Conservation (phyloP, 2,888 invertebrate genomes). For the Petrolisthes cinctipes region DNA sequence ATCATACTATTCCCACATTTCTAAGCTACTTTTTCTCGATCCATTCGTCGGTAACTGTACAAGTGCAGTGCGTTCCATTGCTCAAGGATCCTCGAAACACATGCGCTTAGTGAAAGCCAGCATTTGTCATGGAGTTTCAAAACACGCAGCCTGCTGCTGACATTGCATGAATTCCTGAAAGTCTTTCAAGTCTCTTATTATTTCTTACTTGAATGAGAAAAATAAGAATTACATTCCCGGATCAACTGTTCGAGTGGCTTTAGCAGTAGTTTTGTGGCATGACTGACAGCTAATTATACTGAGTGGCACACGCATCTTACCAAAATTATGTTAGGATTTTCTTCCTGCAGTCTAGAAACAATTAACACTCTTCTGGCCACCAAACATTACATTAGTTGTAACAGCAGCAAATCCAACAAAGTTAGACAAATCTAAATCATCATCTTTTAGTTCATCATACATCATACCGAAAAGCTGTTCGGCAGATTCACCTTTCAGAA, state of each 20-base stretch:
- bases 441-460: slow-evolving; percentile 23
- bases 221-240: slow-evolving; percentile 29
- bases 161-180: slow-evolving; percentile 33
- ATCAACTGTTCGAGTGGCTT: slow-evolving; percentile 27
- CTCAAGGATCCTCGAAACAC: slow-evolving; percentile 23
- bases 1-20: no score
- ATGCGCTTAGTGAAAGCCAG: slow-evolving; percentile 34
- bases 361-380: slow-evolving; percentile 26
- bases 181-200: slow-evolving; percentile 25
- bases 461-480: slow-evolving; percentile 1
- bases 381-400: slow-evolving; percentile 39
- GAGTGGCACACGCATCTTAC: not conserved
- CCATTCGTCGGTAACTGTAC: no score
- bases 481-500: slow-evolving; percentile 23
- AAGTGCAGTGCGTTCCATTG: slow-evolving; percentile 34
- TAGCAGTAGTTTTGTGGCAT: slow-evolving; percentile 2
- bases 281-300: no score
- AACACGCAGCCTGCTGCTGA: slow-evolving; percentile 38
- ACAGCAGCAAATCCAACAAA: slow-evolving; percentile 29
- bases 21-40: no score
- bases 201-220: slow-evolving; percentile 36
- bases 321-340: slow-evolving; percentile 19
- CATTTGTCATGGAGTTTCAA: slow-evolving; percentile 23
- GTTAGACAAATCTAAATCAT: slow-evolving; percentile 11
- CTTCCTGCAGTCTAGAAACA: slow-evolving; percentile 27